A percentile compares a stretch with the other conserved stretches of the same genome.
Evolutionary conservation across 1,140 invertebrate species (phyloP).

Genomic region (Amphibalanus amphitrite): DNA sequence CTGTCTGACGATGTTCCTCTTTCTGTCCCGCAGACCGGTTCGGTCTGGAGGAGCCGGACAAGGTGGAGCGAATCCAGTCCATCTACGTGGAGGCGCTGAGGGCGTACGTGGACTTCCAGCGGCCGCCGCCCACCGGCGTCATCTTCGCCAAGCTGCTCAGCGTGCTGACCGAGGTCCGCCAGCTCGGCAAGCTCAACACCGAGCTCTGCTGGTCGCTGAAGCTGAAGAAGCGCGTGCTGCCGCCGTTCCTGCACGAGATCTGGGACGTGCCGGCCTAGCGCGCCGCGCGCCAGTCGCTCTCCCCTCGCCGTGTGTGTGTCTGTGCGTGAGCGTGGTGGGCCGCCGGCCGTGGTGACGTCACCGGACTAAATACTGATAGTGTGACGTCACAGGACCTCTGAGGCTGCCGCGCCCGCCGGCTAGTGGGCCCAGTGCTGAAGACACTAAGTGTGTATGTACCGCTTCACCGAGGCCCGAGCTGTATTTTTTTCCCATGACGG

Average conservation of each 20-base stretch:
- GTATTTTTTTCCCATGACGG: not conserved
- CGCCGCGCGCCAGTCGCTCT: too few relatives aligned
- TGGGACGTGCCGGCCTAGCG: conserved; percentile 57
- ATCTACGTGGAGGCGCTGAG: conserved; percentile 78
- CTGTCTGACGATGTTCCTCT: too few relatives aligned
- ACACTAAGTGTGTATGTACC: not conserved
- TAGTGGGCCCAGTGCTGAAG: too few relatives aligned
- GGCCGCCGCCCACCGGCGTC: conserved; percentile 46
- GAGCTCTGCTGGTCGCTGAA: conserved; percentile 91
- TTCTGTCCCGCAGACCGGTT: too few relatives aligned
- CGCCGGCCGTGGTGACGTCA: too few relatives aligned
- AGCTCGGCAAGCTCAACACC: conserved; percentile 87
- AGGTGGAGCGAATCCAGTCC: conserved; percentile 91
- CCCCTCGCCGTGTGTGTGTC: too few relatives aligned
- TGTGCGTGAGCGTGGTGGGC: too few relatives aligned
- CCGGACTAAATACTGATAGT: too few relatives aligned
- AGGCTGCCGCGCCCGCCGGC: too few relatives aligned
- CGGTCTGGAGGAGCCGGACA: conserved; percentile 62
- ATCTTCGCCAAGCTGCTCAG: conserved; percentile 80
- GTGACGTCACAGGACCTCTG: too few relatives aligned
- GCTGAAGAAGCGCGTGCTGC: conserved; percentile 84
- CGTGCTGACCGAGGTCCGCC: conserved; percentile 80
- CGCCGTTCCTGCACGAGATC: conserved; percentile 84
- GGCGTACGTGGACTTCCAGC: conserved; percentile 64
- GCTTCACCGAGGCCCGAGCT: not conserved